Conservation (phyloP, 2,113 vertebrate species). For the Hepsetus odoe region DNA sequence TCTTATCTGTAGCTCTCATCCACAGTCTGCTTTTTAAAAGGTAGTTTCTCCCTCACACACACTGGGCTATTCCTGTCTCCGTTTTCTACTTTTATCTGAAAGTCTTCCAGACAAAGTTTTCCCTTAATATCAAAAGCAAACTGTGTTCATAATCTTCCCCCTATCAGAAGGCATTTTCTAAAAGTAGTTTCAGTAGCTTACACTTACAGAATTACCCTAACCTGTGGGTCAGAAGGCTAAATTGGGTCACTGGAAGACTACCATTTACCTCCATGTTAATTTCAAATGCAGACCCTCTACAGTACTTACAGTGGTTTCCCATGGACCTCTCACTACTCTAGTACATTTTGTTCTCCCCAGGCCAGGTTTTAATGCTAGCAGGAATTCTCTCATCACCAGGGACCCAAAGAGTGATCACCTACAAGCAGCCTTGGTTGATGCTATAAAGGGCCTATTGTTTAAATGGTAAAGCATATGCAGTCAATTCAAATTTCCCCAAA, state of each 20-base stretch:
- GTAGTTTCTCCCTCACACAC: neutral
- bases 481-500: neutral
- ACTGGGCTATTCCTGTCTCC: neutral
- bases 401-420: neutral
- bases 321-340: neutral
- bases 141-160: slow-evolving; percentile 11
- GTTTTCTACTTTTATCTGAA: neutral
- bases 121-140: slow-evolving; percentile 14
- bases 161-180: slow-evolving; percentile 16
- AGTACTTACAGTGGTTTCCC: slow-evolving; percentile 7
- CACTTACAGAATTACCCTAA: slow-evolving; percentile 41
- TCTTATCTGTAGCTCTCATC: slow-evolving; percentile 16
- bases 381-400: neutral
- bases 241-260: slow-evolving; percentile 35
- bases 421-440: neutral
- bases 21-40: slow-evolving; percentile 9
- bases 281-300: slow-evolving; percentile 46
- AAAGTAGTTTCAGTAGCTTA: slow-evolving; percentile 42
- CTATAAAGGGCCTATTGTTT: neutral
- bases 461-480: neutral
- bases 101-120: neutral
- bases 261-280: slow-evolving; percentile 46
- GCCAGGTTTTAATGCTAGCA: neutral
- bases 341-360: neutral
- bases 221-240: slow-evolving; percentile 42